phyloP scores from a whole-genome alignment of 2,113 vertebrate genomes.

The Stegastes partitus region DNA sequence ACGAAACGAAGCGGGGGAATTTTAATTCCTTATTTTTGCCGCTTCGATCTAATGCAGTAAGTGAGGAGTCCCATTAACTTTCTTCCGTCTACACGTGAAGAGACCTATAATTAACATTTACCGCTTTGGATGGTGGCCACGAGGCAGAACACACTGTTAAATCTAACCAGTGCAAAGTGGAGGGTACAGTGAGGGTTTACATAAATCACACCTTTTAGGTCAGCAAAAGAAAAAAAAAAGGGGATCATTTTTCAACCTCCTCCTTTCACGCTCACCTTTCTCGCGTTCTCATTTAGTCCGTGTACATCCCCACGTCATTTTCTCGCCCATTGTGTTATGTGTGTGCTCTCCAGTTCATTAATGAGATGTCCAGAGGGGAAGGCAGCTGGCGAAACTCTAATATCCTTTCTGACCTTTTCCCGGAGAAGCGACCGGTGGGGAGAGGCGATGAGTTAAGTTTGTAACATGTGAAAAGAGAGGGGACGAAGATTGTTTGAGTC shows the following conservation, averaged over 20 bases:
- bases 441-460: slow-evolving; percentile 40
- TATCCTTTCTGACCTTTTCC: slow-evolving; percentile 79
- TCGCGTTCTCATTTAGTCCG: slow-evolving; percentile 52
- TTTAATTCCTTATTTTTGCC: slow-evolving; percentile 20
- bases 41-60: slow-evolving; percentile 24
- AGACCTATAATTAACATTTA: slow-evolving; percentile 64
- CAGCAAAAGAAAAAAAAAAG: slow-evolving; percentile 30
- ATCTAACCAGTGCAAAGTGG: slow-evolving; percentile 38
- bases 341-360: slow-evolving; percentile 70
- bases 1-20: slow-evolving; percentile 16
- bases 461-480: slow-evolving; percentile 13
- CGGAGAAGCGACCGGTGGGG: slow-evolving; percentile 23
- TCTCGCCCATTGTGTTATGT: slow-evolving; percentile 62
- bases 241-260: slow-evolving; percentile 19
- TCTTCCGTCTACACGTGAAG: slow-evolving; percentile 4
- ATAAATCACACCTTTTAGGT: slow-evolving; percentile 52
- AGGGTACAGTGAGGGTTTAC: slow-evolving; percentile 11
- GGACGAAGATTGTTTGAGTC: slow-evolving; percentile 11
- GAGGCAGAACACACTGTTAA: slow-evolving; percentile 14
- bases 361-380: slow-evolving; percentile 75
- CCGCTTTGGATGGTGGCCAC: slow-evolving; percentile 30
- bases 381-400: slow-evolving; percentile 78
- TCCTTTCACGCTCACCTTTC: slow-evolving; percentile 19
- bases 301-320: slow-evolving; percentile 44
- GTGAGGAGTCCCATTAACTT: slow-evolving; percentile 16